Evolutionary conservation across 2,797 vertebrate genomes (phyloP), one percentile per base, ranked within the genome.

Genomic region (Pseudomugil tenellus): DNA sequence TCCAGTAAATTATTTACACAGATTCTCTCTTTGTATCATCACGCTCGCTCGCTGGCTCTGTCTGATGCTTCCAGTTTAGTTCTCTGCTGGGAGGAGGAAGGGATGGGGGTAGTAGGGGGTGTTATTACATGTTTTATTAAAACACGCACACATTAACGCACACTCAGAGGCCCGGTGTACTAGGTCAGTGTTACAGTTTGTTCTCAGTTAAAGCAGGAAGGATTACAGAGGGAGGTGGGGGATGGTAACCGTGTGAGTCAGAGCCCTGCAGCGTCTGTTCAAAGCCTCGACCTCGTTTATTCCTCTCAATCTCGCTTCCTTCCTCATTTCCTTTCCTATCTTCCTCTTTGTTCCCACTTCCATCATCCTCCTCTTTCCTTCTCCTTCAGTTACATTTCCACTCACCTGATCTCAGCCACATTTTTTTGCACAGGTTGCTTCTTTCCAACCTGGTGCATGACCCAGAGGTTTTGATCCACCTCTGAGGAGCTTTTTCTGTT

Each of bases 241-340:
- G 73, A 53, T 26, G 71, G 77, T 37, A 32, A 51, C 53, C 39
- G 54, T 67, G 58, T 80, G 81, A 87, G 48, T 85, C 79, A 76
- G 46, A 77, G 73, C 80, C 86, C 83, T 58, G 58, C 76, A 80
- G 87, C 87, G 51, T 83, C 75, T 77, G 77, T 80, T 79, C 57
- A 17, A 67, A 79, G 39, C 64, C 61, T 68, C 79, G 67, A 73
- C 81, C 80, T 87, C 53, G 3, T 82, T 85, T 79, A 56, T 66
- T 80, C 53, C 60, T 61, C 72, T 56, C 63, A 60, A 46, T 37
- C 28, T 48, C 25, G 23, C 48, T 16, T 35, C 34, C 48, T 34
- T 34, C 35, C 56, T 31, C 56, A 1, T 41, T 28, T 63, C 43
- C 35, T 53, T 9, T 19, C 52, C 49, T 35, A 23, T 3, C 56